A percentile compares a stretch with the other conserved stretches of the same genome.
Conservation (phyloP, 2,888 invertebrate genomes). For the Malacosoma neustria region DNA sequence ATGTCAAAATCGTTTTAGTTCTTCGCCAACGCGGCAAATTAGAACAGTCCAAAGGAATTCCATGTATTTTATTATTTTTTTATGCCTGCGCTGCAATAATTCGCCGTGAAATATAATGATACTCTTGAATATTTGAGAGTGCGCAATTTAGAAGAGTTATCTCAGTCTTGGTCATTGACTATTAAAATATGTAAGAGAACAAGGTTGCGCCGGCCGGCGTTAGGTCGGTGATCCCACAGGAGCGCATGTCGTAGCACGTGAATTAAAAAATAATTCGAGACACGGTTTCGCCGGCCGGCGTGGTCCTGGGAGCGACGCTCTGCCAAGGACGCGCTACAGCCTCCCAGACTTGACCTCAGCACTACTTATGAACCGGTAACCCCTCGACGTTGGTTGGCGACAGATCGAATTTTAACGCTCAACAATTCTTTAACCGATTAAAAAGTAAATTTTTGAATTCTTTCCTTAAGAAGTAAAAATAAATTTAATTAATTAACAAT, state of each 20-base stretch:
- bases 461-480: too few relatives aligned
- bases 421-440: too few relatives aligned
- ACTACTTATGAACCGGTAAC: background rate
- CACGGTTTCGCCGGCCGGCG: slow-evolving; percentile 2
- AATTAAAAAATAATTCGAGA: too few relatives aligned
- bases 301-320: slow-evolving; percentile 1
- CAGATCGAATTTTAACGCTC: too few relatives aligned
- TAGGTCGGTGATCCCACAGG: slow-evolving; percentile 8
- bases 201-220: slow-evolving; percentile 1
- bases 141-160: too few relatives aligned
- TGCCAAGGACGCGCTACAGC: background rate
- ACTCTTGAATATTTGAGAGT: too few relatives aligned
- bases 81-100: background rate
- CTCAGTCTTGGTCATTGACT: too few relatives aligned
- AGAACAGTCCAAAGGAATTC: background rate
- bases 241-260: slow-evolving; percentile 6
- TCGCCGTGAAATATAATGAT: too few relatives aligned
- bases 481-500: too few relatives aligned
- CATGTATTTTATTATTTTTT: background rate
- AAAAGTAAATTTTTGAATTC: too few relatives aligned
- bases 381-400: background rate
- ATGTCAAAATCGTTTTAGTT: slow-evolving; percentile 2
- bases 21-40: background rate
- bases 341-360: background rate
- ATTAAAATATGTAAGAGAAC: slow-evolving; percentile 1